Evolutionary conservation across 2,888 invertebrate genomes (phyloP).

Genomic region (Pachycephus smyrnensis): DNA sequence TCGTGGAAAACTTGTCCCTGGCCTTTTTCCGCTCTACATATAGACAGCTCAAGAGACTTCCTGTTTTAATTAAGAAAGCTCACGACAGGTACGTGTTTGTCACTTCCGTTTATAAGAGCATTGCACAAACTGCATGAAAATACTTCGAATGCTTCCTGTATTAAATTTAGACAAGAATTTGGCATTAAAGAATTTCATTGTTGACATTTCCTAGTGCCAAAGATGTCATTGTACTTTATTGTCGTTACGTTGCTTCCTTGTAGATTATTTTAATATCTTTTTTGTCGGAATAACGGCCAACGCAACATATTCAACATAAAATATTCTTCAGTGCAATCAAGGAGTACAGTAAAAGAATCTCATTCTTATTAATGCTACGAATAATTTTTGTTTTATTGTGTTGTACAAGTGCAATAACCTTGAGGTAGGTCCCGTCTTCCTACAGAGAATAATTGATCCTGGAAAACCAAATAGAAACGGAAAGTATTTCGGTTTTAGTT

Average conservation of each 20-base stretch:
- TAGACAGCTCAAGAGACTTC: neutral
- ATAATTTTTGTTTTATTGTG: neutral
- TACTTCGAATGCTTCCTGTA: neutral
- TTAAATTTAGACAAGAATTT: neutral
- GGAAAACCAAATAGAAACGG: neutral
- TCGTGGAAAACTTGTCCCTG: slow-evolving; percentile 16
- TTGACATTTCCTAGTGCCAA: too few relatives aligned
- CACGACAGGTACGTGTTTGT: neutral
- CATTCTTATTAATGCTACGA: neutral
- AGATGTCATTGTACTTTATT: too few relatives aligned
- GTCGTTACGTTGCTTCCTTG: neutral
- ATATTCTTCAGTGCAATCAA: neutral
- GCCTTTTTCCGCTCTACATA: slow-evolving; percentile 14
- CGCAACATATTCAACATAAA: neutral
- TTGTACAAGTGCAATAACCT: neutral
- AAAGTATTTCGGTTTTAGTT: neutral
- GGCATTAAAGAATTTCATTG: neutral
- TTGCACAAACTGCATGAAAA: neutral
- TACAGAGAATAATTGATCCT: neutral
- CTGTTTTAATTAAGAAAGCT: slow-evolving; percentile 7
- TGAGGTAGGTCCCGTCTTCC: neutral
- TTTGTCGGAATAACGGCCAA: neutral
- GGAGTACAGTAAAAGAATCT: neutral
- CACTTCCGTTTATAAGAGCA: neutral
- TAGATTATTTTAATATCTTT: neutral